Evolutionary conservation across 2,888 invertebrate genomes (phyloP), one percentile per base, ranked within the genome.

Genomic region (Caenorhabditis sp.): DNA sequence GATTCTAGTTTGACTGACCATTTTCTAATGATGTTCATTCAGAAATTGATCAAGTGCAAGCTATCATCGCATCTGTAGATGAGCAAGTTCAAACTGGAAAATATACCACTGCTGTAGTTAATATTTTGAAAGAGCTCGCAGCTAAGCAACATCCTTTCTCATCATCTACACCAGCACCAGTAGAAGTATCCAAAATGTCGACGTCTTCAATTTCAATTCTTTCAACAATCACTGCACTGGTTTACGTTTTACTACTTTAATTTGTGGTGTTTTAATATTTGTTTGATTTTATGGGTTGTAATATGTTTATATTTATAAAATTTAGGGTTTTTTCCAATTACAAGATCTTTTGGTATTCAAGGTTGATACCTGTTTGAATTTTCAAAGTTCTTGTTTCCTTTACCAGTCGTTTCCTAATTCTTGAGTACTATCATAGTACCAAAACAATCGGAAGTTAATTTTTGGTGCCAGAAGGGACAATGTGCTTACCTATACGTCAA

Each of bases 41-140:
- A 78, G 78, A 70, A 23, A 65, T 53, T 21, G 31, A 54, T 21
- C 69, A 76, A 61, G 63, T 78, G 7, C 54, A 66, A 52, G 78
- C 78, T 12, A 69, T 78, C 54, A 73, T 73, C 50, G 67, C 70
- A 21, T 68, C 68, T 0, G 67, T 65, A 21, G 76, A 78, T 26
- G 57, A 58, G 4, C 63, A 65, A 10, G 49, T 67, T 20, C 31
- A 67, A 60, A 67, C 73, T 21, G 78, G 79, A 58, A 61, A 60
- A 0, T 79, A 70, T 49, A 73, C 75, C 3, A 61, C 77, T 0
- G 79, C 76, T 7, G 60, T 72, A 0, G 67, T 59, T 10, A 79
- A 76, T 25, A 72, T 79, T 25, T 57, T 79, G 25, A 77, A 75
- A 52, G 79, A 79, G 62, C 50, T 75, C 2, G 71, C 70, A 0